Percentiles rank a stretch among this genome's conserved stretches.
phyloP scores from a whole-genome alignment of 2,113 vertebrate species.

The Fregata magnificens region DNA sequence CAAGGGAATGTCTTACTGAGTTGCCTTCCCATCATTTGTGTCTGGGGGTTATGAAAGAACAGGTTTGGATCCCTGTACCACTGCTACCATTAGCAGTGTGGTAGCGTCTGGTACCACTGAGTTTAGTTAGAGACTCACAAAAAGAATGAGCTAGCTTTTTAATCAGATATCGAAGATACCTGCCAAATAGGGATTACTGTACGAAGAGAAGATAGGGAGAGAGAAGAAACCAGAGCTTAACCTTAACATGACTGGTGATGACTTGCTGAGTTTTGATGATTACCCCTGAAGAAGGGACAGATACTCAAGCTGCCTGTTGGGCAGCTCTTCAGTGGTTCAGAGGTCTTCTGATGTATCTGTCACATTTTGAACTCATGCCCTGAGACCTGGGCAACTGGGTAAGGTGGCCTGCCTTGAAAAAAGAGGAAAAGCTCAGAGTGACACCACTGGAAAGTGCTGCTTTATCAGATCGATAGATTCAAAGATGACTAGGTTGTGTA shows the following conservation, averaged over 20 bases:
- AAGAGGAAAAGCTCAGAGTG: conserved; percentile 34
- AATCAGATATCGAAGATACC: background rate
- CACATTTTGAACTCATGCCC: background rate
- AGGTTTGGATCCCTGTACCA: background rate
- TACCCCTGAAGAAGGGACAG: background rate
- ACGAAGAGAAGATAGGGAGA: background rate
- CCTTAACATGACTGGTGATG: background rate
- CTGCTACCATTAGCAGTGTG: background rate
- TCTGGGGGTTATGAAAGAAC: background rate
- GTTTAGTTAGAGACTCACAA: background rate
- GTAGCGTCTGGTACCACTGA: background rate
- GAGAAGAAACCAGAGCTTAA: background rate
- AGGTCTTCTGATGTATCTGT: background rate
- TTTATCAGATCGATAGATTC: conserved; percentile 72
- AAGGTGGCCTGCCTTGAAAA: conserved; percentile 30
- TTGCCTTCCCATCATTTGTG: background rate
- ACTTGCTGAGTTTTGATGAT: background rate
- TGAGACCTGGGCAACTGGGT: background rate
- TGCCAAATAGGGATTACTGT: background rate
- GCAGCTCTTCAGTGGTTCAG: background rate
- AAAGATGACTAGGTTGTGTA: conserved; percentile 73
- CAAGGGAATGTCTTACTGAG: background rate
- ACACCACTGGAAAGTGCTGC: conserved; percentile 63
- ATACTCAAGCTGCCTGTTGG: background rate
- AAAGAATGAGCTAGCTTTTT: background rate